Evolutionary conservation across 2,888 invertebrate genomes (phyloP), one percentile per base, ranked within the genome.

Genomic region (Sialis lutaria): DNA sequence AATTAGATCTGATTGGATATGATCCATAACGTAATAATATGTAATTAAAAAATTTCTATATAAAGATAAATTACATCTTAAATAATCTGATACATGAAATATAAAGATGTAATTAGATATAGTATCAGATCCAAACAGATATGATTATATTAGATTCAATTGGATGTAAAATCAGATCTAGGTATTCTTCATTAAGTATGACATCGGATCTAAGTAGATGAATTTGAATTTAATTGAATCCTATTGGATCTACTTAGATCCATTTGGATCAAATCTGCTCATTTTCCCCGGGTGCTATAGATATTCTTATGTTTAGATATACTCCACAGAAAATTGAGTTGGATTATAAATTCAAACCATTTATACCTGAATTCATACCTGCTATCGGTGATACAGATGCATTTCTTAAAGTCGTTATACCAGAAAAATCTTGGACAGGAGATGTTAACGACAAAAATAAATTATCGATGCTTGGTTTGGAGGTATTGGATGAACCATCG

Each of bases 301-400:
- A 22, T 22, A 22, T 22, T 22, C 22, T 22, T 22, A 22, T 22
- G 22, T 22, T 6, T 58, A 92, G 92, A 59, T 96, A 95, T 62
- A 87, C 89, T 1, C 93, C 96, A 0, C 92, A 93, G 65, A 82
- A 81, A 56, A 82, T 92, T 47, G 90, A 91, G 54, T 73, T 93
- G 40, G 90, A 90, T 45, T 84, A 86, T 62, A 87, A 87, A 59
- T 71, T 97, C 59, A 83, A 87, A 58, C 93, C 96, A 0, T 97
- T 97, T 62, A 79, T 96, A 47, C 93, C 96, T 1, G 97, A 98
- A 59, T 97, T 83, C 67, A 86, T 97, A 55, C 97, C 98, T 6
- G 91, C 95, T 1, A 95, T 98, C 42, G 98, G 98, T 1, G 97
- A 98, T 64, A 93, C 96, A 54, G 98, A 99, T 67, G 93, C 95